Percentiles rank a stretch among this genome's conserved stretches.
phyloP scores from a whole-genome alignment of 2,797 vertebrate genomes.

The Rachycentron canadum region DNA sequence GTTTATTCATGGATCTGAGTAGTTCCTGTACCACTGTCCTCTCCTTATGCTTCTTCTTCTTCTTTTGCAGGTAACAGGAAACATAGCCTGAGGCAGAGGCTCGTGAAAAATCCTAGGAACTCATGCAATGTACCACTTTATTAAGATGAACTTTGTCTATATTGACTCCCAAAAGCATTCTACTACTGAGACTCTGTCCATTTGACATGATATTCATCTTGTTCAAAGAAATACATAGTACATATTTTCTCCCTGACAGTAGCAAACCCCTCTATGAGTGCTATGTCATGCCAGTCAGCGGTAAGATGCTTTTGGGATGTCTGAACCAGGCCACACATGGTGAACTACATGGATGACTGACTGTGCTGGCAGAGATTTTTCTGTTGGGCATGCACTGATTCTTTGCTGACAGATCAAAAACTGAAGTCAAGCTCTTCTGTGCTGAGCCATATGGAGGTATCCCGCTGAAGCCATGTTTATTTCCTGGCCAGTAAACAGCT shows the following conservation, averaged over 20 bases:
- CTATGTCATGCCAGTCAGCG: conserved; percentile 19
- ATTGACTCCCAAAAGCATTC: conserved; percentile 39
- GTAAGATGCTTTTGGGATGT: conserved; percentile 42
- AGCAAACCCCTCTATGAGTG: background rate
- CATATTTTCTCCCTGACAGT: background rate
- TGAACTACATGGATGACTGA: conserved; percentile 33
- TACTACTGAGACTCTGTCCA: background rate
- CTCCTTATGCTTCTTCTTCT: background rate
- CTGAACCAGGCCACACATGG: conserved; percentile 26
- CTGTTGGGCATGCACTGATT: conserved; percentile 20
- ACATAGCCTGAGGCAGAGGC: conserved; percentile 35
- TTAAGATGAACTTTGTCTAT: conserved; percentile 37
- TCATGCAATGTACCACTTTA: conserved; percentile 2
- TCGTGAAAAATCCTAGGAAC: conserved; percentile 17
- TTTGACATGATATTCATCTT: background rate
- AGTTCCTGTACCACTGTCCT: background rate
- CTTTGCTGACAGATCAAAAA: conserved; percentile 58
- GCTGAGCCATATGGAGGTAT: conserved; percentile 60
- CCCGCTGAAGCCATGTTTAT: conserved; percentile 60
- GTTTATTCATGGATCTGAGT: no score
- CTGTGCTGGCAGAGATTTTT: conserved; percentile 37
- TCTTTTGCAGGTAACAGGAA: conserved; percentile 63
- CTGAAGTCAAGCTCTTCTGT: conserved; percentile 29
- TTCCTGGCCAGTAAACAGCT: conserved; percentile 63
- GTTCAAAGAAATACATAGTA: background rate